Evolutionary conservation across 2,113 vertebrate species (phyloP).

Genomic region (Nipponia nippon): DNA sequence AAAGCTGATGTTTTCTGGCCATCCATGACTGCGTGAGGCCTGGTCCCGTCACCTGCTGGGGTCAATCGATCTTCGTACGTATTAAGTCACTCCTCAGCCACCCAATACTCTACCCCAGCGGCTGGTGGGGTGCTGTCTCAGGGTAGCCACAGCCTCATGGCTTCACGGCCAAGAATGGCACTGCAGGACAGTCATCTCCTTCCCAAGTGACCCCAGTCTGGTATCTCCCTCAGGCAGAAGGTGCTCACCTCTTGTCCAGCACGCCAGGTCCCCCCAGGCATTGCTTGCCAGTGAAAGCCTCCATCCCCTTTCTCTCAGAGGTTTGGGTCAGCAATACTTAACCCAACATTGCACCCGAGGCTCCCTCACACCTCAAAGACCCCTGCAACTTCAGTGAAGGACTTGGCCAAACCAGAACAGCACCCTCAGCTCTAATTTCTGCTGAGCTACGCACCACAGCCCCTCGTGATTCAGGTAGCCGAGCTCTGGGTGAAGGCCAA

Average conservation of each 20-base stretch:
- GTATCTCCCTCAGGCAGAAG: background rate
- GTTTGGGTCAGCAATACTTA: background rate
- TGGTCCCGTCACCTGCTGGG: background rate
- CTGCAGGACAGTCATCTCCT: background rate
- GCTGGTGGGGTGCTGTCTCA: background rate
- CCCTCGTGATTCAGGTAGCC: background rate
- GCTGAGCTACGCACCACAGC: background rate
- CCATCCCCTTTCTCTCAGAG: background rate
- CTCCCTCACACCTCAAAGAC: background rate
- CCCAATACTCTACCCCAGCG: background rate
- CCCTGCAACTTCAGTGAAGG: background rate
- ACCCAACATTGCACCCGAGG: accelerated
- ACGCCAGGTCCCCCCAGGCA: background rate
- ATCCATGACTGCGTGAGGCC: background rate
- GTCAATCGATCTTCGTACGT: accelerated
- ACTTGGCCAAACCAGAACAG: background rate
- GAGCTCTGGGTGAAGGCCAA: background rate
- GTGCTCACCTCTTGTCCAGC: background rate
- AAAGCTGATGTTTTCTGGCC: background rate
- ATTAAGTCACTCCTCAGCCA: background rate
- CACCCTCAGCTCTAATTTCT: conserved; percentile 14
- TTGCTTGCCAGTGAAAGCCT: background rate
- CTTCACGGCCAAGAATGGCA: background rate
- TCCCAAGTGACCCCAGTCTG: background rate
- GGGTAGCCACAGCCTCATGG: background rate